Base-by-base conservation (phyloP, 2,888 invertebrate genomes). In the Biston betularia region DNA sequence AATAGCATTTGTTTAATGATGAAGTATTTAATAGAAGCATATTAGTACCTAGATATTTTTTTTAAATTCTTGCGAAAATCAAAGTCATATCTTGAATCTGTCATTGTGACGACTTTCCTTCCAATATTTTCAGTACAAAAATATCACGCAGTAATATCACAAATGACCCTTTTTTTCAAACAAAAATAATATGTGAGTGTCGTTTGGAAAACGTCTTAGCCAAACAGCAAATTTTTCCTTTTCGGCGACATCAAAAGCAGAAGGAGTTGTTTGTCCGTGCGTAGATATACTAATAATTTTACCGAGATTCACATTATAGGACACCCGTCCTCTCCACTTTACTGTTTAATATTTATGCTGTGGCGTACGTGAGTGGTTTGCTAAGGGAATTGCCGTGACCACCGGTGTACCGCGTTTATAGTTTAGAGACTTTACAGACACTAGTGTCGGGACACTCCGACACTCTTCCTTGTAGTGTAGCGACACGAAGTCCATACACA, bases 401-500 rank as follows among this genome's bases (percentile, higher is more conserved):
- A 50, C 34, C 55, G 34, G 50, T 52, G 57, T 38, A 33, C 42
- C 38, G 49, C 7, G 53, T 42, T 44, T 44, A 44, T 0, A 54
- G 54, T 40, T 56, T 46, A 52, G 56, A 61, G 40, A 61, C 61
- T 57, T 64, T 58, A 42, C 64, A 63, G 44, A 60, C 45, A 49
- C 68, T 49, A 33, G 55, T 53, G 58, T 67, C 57, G 35, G 46
- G 42, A 40, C 6, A 50, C 4, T 71, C 58, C 54, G 54, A 59
- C 58, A 48, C 67, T 55, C 38, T 50, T 24, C 24, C 53, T 66
- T 46, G 40, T 40, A 46, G 45, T 12, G 55, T 12, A 71, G 65
- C 68, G 58, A 53, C 68, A 72, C 73, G 61, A 40, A 69, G 74
- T 74, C 69, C 73, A 63, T 50, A 72, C 68, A 74, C 74, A 77